Evolutionary conservation across 2,113 vertebrate species (phyloP).

Genomic region (Agapornis roseicollis): DNA sequence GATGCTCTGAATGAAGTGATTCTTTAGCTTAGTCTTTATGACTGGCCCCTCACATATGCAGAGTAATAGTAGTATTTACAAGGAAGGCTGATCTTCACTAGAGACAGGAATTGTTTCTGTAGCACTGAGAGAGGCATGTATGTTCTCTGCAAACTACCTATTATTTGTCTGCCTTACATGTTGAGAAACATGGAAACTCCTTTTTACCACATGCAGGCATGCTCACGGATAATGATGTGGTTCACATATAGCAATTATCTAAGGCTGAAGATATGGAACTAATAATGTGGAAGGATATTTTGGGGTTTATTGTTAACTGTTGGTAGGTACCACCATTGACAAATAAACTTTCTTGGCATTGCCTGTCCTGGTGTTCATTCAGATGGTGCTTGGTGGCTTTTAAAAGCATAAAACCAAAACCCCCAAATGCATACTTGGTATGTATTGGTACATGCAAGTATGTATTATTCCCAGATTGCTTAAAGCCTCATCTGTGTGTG

Average conservation of each 20-base stretch:
- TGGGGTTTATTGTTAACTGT: background rate
- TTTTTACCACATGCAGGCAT: background rate
- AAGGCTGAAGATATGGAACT: background rate
- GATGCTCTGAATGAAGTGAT: background rate
- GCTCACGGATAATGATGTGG: background rate
- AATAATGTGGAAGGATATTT: background rate
- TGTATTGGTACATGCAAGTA: background rate
- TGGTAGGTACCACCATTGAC: background rate
- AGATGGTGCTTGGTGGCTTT: background rate
- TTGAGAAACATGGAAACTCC: background rate
- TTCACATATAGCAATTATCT: background rate
- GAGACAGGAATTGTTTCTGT: background rate
- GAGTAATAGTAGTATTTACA: background rate
- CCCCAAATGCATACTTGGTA: background rate
- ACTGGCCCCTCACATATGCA: background rate
- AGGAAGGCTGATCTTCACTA: background rate
- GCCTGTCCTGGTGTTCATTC: background rate
- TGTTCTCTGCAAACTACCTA: background rate
- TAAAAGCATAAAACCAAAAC: background rate
- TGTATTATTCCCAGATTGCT: background rate
- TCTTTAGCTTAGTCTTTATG: background rate
- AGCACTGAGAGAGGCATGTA: accelerated
- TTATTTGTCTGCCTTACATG: background rate
- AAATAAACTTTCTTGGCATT: background rate
- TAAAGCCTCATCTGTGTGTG: background rate